Evolutionary conservation across 1,140 invertebrate species (phyloP).

Genomic region (Apis florea): DNA sequence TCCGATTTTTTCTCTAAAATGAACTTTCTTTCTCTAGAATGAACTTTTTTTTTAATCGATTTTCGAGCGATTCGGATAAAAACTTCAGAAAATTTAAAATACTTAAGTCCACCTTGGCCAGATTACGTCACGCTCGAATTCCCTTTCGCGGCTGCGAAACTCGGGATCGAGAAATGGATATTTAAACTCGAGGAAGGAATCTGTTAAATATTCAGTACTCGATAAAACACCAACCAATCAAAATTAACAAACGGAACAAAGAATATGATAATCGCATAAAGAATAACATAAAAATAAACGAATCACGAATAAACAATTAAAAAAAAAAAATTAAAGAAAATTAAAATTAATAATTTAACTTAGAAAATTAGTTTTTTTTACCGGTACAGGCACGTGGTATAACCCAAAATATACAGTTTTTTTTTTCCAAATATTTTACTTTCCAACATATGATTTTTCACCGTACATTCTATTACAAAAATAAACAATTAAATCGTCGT

Average conservation of each 20-base stretch:
- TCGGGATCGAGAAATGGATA: neutral
- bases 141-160: slow-evolving; percentile 5
- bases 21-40: neutral
- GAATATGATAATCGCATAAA: no score
- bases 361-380: neutral
- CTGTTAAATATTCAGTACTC: neutral
- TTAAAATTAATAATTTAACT: neutral
- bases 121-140: slow-evolving; percentile 32
- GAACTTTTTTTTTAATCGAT: slow-evolving; percentile 16
- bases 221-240: neutral
- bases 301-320: neutral
- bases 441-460: no score
- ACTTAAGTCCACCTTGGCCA: slow-evolving; percentile 23
- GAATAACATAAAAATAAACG: neutral
- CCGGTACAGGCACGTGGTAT: slow-evolving; percentile 27
- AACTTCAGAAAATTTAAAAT: slow-evolving; percentile 10
- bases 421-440: no score
- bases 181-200: slow-evolving; percentile 10
- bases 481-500: no score
- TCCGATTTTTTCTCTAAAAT: neutral
- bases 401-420: no score
- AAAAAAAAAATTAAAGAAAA: neutral
- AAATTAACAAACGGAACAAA: neutral
- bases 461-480: no score
- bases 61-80: slow-evolving; percentile 13